These are phyloP conservation scores for Saturnia japonica DNA, from an alignment of 2,888 invertebrate genomes.

Conservation along the genomic window DNA sequence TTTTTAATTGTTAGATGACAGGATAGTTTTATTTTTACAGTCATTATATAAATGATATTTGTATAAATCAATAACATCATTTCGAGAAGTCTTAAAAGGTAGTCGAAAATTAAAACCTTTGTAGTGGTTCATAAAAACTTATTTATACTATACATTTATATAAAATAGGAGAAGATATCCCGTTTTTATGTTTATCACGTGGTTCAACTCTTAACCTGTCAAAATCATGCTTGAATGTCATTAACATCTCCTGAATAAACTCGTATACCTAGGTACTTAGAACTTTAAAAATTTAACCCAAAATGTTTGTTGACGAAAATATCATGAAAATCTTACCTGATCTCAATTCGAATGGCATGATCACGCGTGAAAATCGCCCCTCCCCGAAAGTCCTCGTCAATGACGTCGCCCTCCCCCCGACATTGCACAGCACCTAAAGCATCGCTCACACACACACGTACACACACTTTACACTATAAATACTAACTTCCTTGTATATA, in stretches of 20 bases:
- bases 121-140: too few relatives aligned
- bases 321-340: constrained; percentile 67
- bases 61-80: too few relatives aligned
- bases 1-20: too few relatives aligned
- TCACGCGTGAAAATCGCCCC: constrained; percentile 69
- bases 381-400: constrained; percentile 65
- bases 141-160: too few relatives aligned
- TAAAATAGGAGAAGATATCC: not conserved
- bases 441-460: constrained; percentile 60
- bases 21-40: too few relatives aligned
- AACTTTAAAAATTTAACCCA: not conserved
- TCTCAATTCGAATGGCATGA: constrained; percentile 78
- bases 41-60: not conserved
- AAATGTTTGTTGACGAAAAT: constrained; percentile 21
- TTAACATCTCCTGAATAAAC: not conserved
- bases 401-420: constrained; percentile 58
- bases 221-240: not conserved
- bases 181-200: constrained; percentile 1
- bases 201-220: constrained; percentile 1
- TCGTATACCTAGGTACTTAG: too few relatives aligned
- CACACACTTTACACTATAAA: constrained; percentile 42
- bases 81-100: too few relatives aligned
- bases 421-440: constrained; percentile 63
- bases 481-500: constrained; percentile 23
- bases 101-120: too few relatives aligned